A percentile compares a stretch with the other conserved stretches of the same genome.
Evolutionary conservation across 1,140 invertebrate species (phyloP).

Genomic region (Andrena cerasifolii): DNA sequence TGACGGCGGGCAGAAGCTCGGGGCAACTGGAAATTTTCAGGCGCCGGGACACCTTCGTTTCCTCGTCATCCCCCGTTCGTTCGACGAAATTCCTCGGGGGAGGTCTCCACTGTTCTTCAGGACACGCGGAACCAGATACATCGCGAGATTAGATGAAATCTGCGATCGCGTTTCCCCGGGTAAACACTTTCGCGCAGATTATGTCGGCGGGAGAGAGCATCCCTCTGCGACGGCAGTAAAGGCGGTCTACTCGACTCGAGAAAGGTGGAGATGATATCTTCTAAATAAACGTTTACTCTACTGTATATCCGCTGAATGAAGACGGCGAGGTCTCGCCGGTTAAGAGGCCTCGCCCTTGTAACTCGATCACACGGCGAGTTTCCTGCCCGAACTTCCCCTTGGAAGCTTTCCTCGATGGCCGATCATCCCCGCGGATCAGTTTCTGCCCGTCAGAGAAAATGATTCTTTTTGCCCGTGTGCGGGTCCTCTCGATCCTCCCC

Average conservation of each 20-base stretch:
- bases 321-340: constrained; percentile 38
- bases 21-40: not conserved
- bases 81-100: not conserved
- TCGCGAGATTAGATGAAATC: constrained; percentile 55
- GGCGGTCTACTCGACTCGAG: constrained; percentile 42
- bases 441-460: constrained; percentile 18
- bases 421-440: constrained; percentile 35
- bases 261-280: constrained; percentile 61
- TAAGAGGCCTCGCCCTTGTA: constrained; percentile 56
- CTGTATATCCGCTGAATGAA: constrained; percentile 48
- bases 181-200: constrained; percentile 56
- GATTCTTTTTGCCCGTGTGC: not conserved
- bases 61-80: not conserved
- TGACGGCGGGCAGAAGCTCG: no score
- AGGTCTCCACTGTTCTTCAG: constrained; percentile 8
- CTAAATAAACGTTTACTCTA: constrained; percentile 63
- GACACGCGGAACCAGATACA: constrained; percentile 26
- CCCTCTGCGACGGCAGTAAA: constrained; percentile 10
- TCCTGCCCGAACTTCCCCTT: constrained; percentile 22
- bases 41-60: not conserved
- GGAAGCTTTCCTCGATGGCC: constrained; percentile 15
- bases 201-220: constrained; percentile 40
- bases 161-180: constrained; percentile 55
- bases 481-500: not conserved
- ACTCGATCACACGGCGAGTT: constrained; percentile 45